phyloP scores from a whole-genome alignment of 2,797 vertebrate genomes.

The Thalassophryne amazonica region DNA sequence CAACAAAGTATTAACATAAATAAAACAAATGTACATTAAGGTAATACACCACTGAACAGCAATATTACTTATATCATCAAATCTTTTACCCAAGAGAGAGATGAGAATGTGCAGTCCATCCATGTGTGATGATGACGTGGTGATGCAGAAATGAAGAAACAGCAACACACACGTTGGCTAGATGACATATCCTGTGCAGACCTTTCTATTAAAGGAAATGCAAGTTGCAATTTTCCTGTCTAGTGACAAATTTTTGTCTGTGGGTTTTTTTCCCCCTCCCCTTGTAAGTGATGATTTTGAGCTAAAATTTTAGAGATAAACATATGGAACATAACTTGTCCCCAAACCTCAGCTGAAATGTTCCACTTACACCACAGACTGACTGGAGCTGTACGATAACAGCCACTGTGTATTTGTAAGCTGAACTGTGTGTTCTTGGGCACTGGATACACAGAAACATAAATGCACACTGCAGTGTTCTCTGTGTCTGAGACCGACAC shows the following conservation, averaged over 20 bases:
- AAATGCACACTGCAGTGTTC: too few species aligned
- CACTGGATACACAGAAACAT: too few species aligned
- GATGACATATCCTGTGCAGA: not conserved
- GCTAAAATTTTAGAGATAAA: too few species aligned
- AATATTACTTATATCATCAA: not conserved
- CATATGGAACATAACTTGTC: too few species aligned
- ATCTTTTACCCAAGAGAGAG: constrained; percentile 9
- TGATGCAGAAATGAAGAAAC: not conserved
- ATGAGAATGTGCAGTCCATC: not conserved
- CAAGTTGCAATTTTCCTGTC: not conserved
- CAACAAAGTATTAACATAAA: not conserved
- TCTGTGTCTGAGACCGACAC: too few species aligned
- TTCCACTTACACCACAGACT: too few species aligned
- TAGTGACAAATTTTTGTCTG: constrained; percentile 28
- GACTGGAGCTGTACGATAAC: too few species aligned
- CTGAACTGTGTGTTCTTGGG: too few species aligned
- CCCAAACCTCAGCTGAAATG: too few species aligned
- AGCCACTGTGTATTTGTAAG: too few species aligned
- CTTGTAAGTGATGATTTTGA: too few species aligned
- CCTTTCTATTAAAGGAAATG: constrained; percentile 5
- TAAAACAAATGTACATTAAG: not conserved
- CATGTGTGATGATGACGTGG: not conserved
- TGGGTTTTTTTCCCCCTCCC: too few species aligned
- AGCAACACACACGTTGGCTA: not conserved
- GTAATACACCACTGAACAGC: not conserved